Base-by-base conservation (phyloP, 2,888 invertebrate species). In the Thymelicus lineola region DNA sequence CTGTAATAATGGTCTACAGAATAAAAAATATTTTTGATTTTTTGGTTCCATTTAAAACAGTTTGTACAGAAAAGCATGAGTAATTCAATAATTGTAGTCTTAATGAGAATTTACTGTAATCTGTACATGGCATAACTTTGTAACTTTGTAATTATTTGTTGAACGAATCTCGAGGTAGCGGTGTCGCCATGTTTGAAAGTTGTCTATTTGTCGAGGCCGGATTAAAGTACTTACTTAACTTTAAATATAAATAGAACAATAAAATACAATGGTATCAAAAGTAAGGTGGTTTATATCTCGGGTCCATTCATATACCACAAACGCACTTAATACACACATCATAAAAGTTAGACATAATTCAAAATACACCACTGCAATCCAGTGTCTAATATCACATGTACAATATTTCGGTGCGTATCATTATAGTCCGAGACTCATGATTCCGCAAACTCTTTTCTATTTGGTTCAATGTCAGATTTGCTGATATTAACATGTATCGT, bases 401-500 rank as follows among this genome's bases (percentile, higher is more conserved):
- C 28, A 28, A 2, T 28, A 59, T 46, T 28, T 58, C 57, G 57
- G 35, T 63, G 17, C 59, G 59, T 66, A 20, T 64, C 42, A 55
- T 45, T 68, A 66, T 65, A 63, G 66, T 69, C 59, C 9, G 1
- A 66, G 70, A 72, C 73, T 79, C 81, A 87, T 64, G 85, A 81
- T 72, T 88, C 88, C 14, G 75, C 72, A 64, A 81, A 84, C 70
- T 90, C 88, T 78, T 87, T 90, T 58, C 86, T 82, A 48, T 68
- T 53, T 4, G 68, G 45, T 17, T 75, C 75, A 38, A 71, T 72
- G 38, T 90, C 88, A 48, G 90, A 82, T 81, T 90, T 92, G 1
- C 86, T 88, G 63, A 93, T 91, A 74, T 92, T 92, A 0, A 93
- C 93, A 74, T 93, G 93, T 50, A 93, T 93, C 1, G 93, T 93